Evolutionary conservation across 1,140 invertebrate species (phyloP), one percentile per base, ranked within the genome.

Genomic region (Oreohelix idahoensis): DNA sequence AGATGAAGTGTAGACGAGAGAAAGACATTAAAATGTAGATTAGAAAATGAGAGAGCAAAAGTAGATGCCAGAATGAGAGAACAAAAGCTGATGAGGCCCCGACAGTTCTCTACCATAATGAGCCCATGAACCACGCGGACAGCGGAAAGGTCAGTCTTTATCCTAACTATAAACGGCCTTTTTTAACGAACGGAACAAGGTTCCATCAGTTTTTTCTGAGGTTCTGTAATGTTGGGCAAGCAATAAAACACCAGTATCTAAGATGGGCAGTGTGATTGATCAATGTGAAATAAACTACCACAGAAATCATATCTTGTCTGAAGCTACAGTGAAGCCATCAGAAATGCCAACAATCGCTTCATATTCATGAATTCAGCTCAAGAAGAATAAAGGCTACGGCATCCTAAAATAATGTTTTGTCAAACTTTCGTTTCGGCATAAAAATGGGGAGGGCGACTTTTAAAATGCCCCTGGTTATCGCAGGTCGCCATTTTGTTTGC

Each of bases 371-470:
- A 45, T 58, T 36, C n/a, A 32, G 45, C 49, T 13, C 23, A 53
- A 63, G 35, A 63, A n/a, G 74, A 76, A 76, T 13, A 76, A 42
- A 42, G 51, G 76, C 51, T 13, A 29, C 32, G 76, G 35, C 42
- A 78, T 53, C 76, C 76, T 78, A 78, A 78, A 78, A 78, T 78
- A 78, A 78, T 78, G 76, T 78, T 78, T 78, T 78, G 76, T 78
- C 76, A 78, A 78, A 78, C 76, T 78, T 78, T 78, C 51, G 76
- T 78, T 63, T 63, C 76, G 76, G 76, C 76, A 78, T 78, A 78
- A 78, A 78, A 78, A 78, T 39, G 32, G 42, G 39, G 49, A 78
- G 76, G n/a, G 76, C 76, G 76, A 78, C 76, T 78, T 78, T 78
- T 78, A 51, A 78, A 78, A 78, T 58, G 76, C 38, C 29, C 76